Evolutionary conservation across 2,888 invertebrate species (phyloP), one percentile per base, ranked within the genome.

Genomic region (Neoascia interrupta): DNA sequence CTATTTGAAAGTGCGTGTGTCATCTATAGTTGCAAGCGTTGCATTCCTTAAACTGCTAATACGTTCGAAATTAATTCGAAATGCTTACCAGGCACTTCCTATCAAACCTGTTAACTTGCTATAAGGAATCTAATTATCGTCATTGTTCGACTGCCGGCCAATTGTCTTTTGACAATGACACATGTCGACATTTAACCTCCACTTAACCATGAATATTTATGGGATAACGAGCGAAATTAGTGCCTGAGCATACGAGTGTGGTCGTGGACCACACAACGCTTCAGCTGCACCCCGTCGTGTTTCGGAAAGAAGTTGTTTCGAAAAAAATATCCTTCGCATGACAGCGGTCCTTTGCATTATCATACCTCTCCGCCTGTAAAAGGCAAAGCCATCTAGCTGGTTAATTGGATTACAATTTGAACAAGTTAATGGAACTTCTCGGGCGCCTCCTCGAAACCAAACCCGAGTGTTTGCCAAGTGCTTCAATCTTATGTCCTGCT

Each of bases 11-110:
- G 4, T 23, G 8, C 45, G 26, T 51, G n/a, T n/a, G 66, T 28
- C 60, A 79, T 53, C 73, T n/a, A 61, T 66, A 5, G 8, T n/a
- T 73, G 79, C 73, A 68, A 68, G 41, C 66, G 56, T 36, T 43
- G 79, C 73, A 73, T 21, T 79, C 61, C 79, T 73, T 73, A 66
- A 73, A 60, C 54, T 61, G 49, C 60, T 68, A 73, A 73, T 79
- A 66, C 73, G 66, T 61, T 79, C 36, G 28, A 51, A 79, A 79
- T 73, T 79, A 73, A 79, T 79, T 49, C 49, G 36, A 56, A 79
- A 79, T 79, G 79, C 61, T 68, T 73, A 79, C 73, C 61, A 73
- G 73, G 79, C 79, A 79, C 66, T 79, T 79, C 79, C 79, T 79
- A 61, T 79, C 73, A 79, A 79, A 79, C 49, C 66, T 79, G 61